Evolutionary conservation across 2,113 vertebrate species (phyloP).

Genomic region (Eleginops maclovinus): DNA sequence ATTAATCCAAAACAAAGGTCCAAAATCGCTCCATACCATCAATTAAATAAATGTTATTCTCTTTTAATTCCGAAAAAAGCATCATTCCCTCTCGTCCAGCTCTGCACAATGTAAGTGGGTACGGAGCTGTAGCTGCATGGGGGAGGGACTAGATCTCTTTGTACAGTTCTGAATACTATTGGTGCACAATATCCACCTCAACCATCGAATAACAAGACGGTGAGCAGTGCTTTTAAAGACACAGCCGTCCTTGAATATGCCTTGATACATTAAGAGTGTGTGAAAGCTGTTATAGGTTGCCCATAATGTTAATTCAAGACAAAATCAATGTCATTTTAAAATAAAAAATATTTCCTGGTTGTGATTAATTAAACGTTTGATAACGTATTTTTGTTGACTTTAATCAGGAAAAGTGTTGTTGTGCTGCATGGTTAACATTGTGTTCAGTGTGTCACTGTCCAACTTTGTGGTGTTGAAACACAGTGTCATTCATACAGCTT

Average conservation of each 20-base stretch:
- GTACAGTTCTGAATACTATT: slow-evolving; percentile 81
- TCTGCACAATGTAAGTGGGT: slow-evolving; percentile 61
- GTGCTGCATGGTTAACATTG: neutral
- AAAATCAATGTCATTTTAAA: neutral
- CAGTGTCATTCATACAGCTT: neutral
- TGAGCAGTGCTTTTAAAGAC: too few species aligned
- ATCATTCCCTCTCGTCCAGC: slow-evolving; percentile 44
- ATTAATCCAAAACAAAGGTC: slow-evolving; percentile 21
- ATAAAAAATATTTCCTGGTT: neutral
- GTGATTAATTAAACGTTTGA: rapidly evolving
- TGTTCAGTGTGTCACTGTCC: slow-evolving; percentile 25
- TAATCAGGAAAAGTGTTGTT: neutral
- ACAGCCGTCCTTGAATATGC: too few species aligned
- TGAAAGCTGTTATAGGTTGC: too few species aligned
- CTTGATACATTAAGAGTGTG: too few species aligned
- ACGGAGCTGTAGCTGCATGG: slow-evolving; percentile 54
- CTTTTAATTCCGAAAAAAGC: neutral
- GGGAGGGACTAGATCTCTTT: slow-evolving; percentile 83
- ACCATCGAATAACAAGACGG: slow-evolving; percentile 77
- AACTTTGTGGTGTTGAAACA: slow-evolving; percentile 11
- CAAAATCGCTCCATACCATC: rapidly evolving
- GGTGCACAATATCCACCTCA: slow-evolving; percentile 61
- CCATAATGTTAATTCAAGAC: slow-evolving; percentile 10
- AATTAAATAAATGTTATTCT: neutral
- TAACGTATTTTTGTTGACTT: neutral